Evolutionary conservation across 2,797 vertebrate species (phyloP).

Genomic region (Lacerta agilis): DNA sequence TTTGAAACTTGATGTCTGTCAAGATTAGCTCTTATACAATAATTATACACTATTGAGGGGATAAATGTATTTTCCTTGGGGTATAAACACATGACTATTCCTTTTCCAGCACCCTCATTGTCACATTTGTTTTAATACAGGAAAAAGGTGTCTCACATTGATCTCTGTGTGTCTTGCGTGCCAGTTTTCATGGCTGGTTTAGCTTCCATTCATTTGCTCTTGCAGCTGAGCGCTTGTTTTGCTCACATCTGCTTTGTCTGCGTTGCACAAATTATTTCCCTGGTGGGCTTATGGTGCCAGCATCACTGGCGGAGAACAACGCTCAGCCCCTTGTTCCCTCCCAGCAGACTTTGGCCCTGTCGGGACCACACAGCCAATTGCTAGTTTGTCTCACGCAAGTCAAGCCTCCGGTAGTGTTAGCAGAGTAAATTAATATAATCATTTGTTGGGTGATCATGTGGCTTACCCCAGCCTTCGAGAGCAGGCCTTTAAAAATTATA

Average conservation of each 20-base stretch:
- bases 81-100: too few species aligned
- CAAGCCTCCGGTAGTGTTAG: not conserved
- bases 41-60: not conserved
- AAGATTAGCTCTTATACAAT: not conserved
- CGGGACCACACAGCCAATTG: not conserved
- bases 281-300: not conserved
- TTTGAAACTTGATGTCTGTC: not conserved
- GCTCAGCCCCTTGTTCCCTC: not conserved
- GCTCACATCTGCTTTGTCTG: not conserved
- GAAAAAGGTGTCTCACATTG: too few species aligned
- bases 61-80: not conserved
- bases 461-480: not conserved
- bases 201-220: not conserved
- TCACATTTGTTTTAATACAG: too few species aligned
- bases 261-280: not conserved
- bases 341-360: not conserved
- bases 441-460: not conserved
- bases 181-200: not conserved
- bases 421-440: not conserved
- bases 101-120: too few species aligned
- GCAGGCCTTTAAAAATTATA: not conserved
- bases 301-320: not conserved
- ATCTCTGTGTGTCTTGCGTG: too few species aligned
- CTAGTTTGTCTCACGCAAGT: not conserved
- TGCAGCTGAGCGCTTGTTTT: constrained; percentile 23